These are phyloP conservation scores for Dendroctonus ponderosae DNA, from an alignment of 1,140 invertebrate species.

Conservation along the genomic window DNA sequence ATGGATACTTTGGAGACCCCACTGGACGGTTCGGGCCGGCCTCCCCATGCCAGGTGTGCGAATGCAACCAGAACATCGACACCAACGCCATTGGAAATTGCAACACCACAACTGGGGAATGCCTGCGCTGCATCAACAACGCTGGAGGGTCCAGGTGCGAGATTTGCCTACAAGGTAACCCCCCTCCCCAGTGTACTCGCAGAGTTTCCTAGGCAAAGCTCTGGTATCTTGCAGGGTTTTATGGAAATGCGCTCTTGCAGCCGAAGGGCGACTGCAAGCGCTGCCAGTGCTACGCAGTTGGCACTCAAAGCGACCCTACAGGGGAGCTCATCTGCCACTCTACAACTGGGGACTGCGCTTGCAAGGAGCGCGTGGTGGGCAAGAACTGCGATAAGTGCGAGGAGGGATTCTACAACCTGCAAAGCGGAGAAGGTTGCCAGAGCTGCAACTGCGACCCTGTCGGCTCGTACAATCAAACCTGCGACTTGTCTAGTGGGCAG, in stretches of 20 bases:
- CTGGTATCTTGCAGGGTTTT: slow-evolving; percentile 62
- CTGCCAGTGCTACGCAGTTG: slow-evolving; percentile 79
- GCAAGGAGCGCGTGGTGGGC: slow-evolving; percentile 83
- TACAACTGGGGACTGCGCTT: slow-evolving; percentile 79
- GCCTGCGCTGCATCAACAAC: slow-evolving; percentile 96
- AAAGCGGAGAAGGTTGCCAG: slow-evolving; percentile 80
- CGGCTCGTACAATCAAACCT: slow-evolving; percentile 81
- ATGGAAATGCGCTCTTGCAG: slow-evolving; percentile 77
- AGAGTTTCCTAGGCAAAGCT: background rate
- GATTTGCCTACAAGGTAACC: slow-evolving; percentile 78
- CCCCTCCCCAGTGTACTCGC: slow-evolving; percentile 2
- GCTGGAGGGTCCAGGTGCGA: slow-evolving; percentile 88
- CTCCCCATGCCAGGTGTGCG: slow-evolving; percentile 80
- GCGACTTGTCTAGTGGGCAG: slow-evolving; percentile 75
- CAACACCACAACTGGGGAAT: slow-evolving; percentile 89
- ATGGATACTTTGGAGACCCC: slow-evolving; percentile 82
- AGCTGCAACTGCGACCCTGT: slow-evolving; percentile 82
- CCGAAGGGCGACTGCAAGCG: slow-evolving; percentile 82
- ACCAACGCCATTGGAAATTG: slow-evolving; percentile 92
- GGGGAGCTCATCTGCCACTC: slow-evolving; percentile 76
- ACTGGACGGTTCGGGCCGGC: slow-evolving; percentile 64
- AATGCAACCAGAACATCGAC: slow-evolving; percentile 96
- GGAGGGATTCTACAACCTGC: slow-evolving; percentile 79
- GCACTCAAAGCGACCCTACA: slow-evolving; percentile 68
- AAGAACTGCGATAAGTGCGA: slow-evolving; percentile 64